Conservation (phyloP, 2,888 invertebrate genomes). For the Athripsodes cinereus region DNA sequence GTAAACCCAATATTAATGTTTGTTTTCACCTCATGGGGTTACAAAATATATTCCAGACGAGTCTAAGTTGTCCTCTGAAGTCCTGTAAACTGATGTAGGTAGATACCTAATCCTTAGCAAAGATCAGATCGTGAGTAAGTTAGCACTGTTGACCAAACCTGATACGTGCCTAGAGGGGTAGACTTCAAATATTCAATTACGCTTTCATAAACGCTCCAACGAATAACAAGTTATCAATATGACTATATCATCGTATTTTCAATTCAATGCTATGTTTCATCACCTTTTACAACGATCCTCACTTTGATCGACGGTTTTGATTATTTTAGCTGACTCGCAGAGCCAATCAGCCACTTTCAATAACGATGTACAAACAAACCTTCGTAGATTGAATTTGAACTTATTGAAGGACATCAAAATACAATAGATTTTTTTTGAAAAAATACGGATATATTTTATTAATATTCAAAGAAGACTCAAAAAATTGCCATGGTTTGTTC, state of each 20-base stretch:
- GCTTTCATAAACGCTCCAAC: background rate
- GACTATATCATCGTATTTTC: no score
- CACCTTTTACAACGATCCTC: no score
- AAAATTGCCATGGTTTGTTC: no score
- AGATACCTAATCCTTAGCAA: slow-evolving; percentile 8
- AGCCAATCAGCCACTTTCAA: slow-evolving; percentile 47
- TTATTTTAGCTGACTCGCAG: slow-evolving; percentile 17
- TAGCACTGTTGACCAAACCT: background rate
- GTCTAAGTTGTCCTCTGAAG: background rate
- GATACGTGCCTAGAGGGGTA: slow-evolving; percentile 10
- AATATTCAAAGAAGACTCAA: no score
- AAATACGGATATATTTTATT: no score
- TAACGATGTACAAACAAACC: slow-evolving; percentile 40
- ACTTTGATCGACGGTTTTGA: no score
- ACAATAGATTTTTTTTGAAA: no score
- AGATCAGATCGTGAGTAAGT: slow-evolving; percentile 14
- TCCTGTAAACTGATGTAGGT: background rate
- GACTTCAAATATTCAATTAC: background rate
- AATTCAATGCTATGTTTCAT: no score
- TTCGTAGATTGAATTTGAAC: slow-evolving; percentile 37
- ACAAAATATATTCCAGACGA: no score
- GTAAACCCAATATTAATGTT: no score
- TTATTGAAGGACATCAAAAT: slow-evolving; percentile 6
- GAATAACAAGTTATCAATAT: background rate
- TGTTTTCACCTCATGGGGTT: no score